A percentile compares a stretch with the other conserved stretches of the same genome.
Conservation (phyloP, 1,140 invertebrate species). For the Philotrypesis tridentata region DNA sequence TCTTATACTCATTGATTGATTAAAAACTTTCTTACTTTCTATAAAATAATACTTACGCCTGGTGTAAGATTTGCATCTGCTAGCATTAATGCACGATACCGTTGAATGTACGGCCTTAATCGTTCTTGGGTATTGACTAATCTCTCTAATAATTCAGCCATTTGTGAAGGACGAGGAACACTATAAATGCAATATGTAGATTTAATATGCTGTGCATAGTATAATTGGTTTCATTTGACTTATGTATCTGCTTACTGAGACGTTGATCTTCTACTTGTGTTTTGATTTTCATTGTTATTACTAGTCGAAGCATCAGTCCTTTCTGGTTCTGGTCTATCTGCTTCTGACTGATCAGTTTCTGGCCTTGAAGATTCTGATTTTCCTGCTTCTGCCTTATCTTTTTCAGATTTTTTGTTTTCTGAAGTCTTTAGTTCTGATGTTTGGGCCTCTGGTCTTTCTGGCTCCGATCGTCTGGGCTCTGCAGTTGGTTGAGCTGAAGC, state of each 20-base stretch:
- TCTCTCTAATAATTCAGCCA: conserved; percentile 78
- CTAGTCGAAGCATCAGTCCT: conserved; percentile 32
- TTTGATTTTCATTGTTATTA: conserved; percentile 30
- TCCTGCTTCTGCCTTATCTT: neutral
- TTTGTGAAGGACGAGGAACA: conserved; percentile 73
- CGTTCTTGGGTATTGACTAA: conserved; percentile 77
- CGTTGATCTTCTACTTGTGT: conserved; percentile 23
- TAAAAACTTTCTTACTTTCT: no score
- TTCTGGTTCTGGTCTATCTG: conserved; percentile 1
- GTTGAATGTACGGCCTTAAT: conserved; percentile 78
- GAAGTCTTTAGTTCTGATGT: neutral
- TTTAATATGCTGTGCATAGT: neutral
- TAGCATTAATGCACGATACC: conserved; percentile 76
- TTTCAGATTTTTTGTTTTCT: neutral
- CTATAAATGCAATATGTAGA: conserved; percentile 51
- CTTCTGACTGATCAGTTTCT: conserved; percentile 7
- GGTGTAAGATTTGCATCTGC: conserved; percentile 76
- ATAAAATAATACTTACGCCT: conserved; percentile 66
- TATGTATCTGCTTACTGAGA: conserved; percentile 26
- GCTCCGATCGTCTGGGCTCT: neutral
- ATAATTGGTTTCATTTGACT: neutral
- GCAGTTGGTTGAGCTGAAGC: neutral
- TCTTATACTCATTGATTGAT: no score
- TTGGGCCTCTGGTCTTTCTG: neutral
- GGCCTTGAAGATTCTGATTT: neutral